phyloP scores from a whole-genome alignment of 2,888 invertebrate genomes.

The Arrhopalites spinosus region DNA sequence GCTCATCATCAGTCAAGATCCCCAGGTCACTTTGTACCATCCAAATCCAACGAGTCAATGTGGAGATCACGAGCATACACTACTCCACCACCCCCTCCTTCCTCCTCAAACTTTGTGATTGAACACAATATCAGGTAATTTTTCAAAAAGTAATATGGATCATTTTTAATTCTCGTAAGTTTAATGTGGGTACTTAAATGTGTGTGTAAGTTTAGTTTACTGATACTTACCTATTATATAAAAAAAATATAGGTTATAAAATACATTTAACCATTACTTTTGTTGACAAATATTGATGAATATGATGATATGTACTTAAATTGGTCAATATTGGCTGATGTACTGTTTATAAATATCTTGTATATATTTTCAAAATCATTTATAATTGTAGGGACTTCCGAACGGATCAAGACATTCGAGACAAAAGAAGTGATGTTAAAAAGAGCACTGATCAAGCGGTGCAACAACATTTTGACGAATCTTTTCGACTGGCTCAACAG shows the following conservation, averaged over 20 bases:
- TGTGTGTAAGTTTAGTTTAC: too few species aligned
- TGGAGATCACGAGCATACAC: slow-evolving; percentile 10
- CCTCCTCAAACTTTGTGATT: background rate
- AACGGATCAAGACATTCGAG: slow-evolving; percentile 16
- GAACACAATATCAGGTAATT: slow-evolving; percentile 21
- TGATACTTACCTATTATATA: too few species aligned
- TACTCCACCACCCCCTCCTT: background rate
- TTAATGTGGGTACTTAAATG: too few species aligned
- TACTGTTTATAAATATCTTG: too few species aligned
- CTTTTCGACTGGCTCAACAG: slow-evolving; percentile 75
- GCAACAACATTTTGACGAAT: slow-evolving; percentile 88
- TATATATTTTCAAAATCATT: background rate
- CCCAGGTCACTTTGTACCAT: slow-evolving; percentile 16
- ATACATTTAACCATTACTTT: too few species aligned
- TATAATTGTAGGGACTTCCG: slow-evolving; percentile 40
- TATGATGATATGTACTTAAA: too few species aligned
- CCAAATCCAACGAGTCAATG: background rate
- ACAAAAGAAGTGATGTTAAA: slow-evolving; percentile 37
- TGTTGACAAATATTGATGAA: too few species aligned
- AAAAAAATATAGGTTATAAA: too few species aligned
- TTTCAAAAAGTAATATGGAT: background rate
- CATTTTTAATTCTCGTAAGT: too few species aligned
- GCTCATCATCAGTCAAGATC: background rate
- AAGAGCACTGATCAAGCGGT: slow-evolving; percentile 69
- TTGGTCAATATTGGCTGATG: too few species aligned